Conservation (phyloP, 2,888 invertebrate genomes). For the Campoplex capitator region DNA sequence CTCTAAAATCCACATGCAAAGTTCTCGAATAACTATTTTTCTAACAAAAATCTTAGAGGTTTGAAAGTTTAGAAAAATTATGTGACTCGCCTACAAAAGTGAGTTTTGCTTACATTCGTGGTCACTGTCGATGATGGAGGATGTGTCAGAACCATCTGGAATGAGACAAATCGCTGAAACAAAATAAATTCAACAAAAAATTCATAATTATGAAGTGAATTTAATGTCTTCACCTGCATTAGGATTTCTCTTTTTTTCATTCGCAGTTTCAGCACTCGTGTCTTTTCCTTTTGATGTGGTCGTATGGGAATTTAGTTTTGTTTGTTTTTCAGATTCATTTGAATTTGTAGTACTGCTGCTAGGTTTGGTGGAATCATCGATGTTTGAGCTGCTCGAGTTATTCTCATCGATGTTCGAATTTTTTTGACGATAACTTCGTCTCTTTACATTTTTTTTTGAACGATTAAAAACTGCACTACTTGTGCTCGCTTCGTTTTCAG, state of each 20-base stretch:
- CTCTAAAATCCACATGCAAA: no score
- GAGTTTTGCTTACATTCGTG: conserved; percentile 31
- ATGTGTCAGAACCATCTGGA: conserved; percentile 31
- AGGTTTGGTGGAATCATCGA: conserved; percentile 42
- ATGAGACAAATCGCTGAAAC: background rate
- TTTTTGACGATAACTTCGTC: conserved; percentile 78
- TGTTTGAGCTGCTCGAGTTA: conserved; percentile 2
- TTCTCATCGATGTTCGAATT: conserved; percentile 44
- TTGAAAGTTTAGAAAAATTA: background rate
- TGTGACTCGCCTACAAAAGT: background rate
- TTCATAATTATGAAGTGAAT: background rate
- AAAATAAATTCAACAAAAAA: background rate
- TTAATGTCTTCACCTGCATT: background rate
- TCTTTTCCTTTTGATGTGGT: background rate
- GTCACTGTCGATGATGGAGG: conserved; percentile 67
- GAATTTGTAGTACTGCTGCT: background rate
- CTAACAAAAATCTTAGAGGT: no score
- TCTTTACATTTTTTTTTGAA: conserved; percentile 75
- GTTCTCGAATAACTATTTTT: no score
- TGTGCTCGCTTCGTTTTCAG: conserved; percentile 19
- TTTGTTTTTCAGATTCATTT: background rate
- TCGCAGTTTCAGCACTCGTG: background rate
- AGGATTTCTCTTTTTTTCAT: background rate
- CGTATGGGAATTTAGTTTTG: background rate
- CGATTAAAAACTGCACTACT: conserved; percentile 72